Percentiles rank a stretch among this genome's conserved stretches.
Evolutionary conservation across 2,797 vertebrate species (phyloP).

Genomic region (Holocentrus rufus): DNA sequence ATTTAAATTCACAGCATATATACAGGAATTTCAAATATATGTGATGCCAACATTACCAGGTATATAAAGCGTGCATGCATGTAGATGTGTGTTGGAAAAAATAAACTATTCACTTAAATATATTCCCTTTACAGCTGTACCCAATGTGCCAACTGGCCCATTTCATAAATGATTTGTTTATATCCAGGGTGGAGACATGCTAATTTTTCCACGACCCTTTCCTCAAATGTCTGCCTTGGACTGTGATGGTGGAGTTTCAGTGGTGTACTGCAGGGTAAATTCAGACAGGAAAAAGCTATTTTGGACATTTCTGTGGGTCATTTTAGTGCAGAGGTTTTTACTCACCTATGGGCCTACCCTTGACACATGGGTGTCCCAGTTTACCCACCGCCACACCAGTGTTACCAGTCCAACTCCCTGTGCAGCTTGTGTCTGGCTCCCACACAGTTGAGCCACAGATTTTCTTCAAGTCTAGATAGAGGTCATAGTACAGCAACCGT

Average conservation of each 20-base stretch:
- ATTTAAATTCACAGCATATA: too few species aligned
- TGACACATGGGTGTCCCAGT: constrained; percentile 19
- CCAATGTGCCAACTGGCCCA: too few species aligned
- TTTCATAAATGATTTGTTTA: too few species aligned
- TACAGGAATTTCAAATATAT: too few species aligned
- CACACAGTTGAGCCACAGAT: constrained; percentile 68
- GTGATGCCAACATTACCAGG: too few species aligned
- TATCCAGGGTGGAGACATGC: not conserved
- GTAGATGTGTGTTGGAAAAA: too few species aligned
- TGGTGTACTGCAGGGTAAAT: not conserved
- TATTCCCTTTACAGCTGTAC: too few species aligned
- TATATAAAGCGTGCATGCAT: too few species aligned
- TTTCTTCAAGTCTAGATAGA: constrained; percentile 78
- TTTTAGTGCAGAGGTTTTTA: constrained; percentile 11
- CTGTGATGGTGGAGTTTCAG: constrained; percentile 22
- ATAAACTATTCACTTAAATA: too few species aligned
- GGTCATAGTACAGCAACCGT: constrained; percentile 81
- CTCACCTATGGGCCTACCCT: constrained; percentile 8
- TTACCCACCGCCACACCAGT: constrained; percentile 42
- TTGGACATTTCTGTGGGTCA: not conserved
- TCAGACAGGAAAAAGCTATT: not conserved
- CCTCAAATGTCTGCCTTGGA: constrained; percentile 37
- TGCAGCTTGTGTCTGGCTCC: constrained; percentile 54
- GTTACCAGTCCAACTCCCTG: constrained; percentile 46
- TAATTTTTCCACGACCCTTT: constrained; percentile 16